Percentiles rank a stretch among this genome's conserved stretches.
Conservation (phyloP, 2,113 vertebrate genomes). For the Sylvilagus bachmani region DNA sequence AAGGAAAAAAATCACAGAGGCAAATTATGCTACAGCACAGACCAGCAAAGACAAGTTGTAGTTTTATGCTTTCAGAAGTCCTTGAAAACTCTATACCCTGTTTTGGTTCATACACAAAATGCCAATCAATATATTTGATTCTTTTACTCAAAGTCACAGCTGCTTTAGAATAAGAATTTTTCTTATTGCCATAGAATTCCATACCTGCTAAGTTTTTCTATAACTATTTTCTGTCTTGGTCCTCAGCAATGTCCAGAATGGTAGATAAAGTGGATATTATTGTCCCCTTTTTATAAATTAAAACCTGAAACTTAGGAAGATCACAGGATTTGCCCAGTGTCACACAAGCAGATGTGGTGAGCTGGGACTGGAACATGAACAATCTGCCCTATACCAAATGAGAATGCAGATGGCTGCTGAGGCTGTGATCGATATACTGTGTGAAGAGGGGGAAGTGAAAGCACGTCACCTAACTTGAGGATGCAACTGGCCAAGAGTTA, state of each 20-base stretch:
- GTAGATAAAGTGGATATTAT: not conserved
- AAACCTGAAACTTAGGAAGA: not conserved
- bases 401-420: not conserved
- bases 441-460: not conserved
- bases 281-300: not conserved
- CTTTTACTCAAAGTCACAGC: not conserved
- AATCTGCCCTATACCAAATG: not conserved
- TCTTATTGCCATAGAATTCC: slow-evolving; percentile 38
- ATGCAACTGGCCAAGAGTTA: not conserved
- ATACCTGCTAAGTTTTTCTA: not conserved
- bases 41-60: not conserved
- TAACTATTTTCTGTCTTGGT: not conserved
- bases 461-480: not conserved
- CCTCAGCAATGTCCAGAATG: not conserved
- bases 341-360: not conserved
- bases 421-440: not conserved
- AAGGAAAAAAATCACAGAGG: not conserved
- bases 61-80: not conserved
- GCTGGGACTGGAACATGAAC: not conserved
- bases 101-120: not conserved
- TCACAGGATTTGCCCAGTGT: not conserved
- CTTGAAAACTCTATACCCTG: not conserved
- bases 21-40: not conserved
- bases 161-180: slow-evolving; percentile 39
- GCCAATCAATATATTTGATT: not conserved